Conservation (phyloP, 2,888 invertebrate genomes). For the Euphydryas editha region DNA sequence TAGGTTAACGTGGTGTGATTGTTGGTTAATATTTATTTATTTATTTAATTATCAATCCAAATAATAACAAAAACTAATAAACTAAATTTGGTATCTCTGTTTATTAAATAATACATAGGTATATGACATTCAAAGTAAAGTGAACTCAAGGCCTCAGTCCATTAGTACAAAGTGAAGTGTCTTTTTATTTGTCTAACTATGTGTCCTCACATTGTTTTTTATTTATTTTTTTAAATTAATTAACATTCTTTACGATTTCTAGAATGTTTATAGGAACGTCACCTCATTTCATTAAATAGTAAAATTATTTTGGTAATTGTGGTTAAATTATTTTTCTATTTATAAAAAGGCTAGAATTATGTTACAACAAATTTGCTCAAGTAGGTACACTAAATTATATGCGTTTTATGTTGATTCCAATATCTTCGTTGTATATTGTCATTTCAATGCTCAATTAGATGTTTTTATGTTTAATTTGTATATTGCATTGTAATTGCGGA, state of each 20-base stretch:
- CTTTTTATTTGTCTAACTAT: not conserved
- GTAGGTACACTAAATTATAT: no score
- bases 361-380: no score
- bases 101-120: slow-evolving; percentile 13
- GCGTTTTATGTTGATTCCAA: no score
- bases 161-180: not conserved
- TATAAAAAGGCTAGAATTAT: no score
- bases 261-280: not conserved
- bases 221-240: not conserved
- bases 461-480: no score
- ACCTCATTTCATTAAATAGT: not conserved
- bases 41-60: not conserved
- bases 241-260: slow-evolving; percentile 2
- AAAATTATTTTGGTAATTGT: not conserved
- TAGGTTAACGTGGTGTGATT: no score
- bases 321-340: not conserved
- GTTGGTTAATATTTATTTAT: no score
- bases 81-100: not conserved
- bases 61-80: not conserved
- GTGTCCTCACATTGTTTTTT: not conserved
- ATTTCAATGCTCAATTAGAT: no score
- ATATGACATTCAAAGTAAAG: slow-evolving; percentile 15
- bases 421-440: no score
- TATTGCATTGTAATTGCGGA: no score
- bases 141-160: slow-evolving; percentile 9